A percentile compares a stretch with the other conserved stretches of the same genome.
Evolutionary conservation across 2,888 invertebrate genomes (phyloP).

Genomic region (Sialis lutaria): DNA sequence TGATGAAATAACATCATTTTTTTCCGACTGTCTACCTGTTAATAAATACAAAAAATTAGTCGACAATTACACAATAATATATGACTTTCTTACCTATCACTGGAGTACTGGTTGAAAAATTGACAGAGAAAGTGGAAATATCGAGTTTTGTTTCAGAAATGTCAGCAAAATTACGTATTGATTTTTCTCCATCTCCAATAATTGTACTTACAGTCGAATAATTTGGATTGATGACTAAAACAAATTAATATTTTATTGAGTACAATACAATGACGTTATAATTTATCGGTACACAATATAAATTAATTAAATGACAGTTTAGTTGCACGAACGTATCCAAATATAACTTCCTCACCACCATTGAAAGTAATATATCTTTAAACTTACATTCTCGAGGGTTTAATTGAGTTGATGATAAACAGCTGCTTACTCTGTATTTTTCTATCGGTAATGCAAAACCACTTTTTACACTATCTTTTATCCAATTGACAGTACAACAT

Average conservation of each 20-base stretch:
- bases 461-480: conserved; percentile 53
- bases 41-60: neutral
- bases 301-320: too few relatives aligned
- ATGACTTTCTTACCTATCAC: neutral
- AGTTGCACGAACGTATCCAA: too few relatives aligned
- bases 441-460: conserved; percentile 50
- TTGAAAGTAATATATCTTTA: too few relatives aligned
- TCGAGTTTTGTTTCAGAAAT: neutral
- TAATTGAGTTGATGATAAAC: conserved; percentile 1
- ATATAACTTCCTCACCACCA: too few relatives aligned
- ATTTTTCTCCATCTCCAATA: conserved; percentile 5
- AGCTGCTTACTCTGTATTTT: conserved; percentile 31
- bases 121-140: neutral
- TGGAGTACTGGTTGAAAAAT: neutral
- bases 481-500: conserved; percentile 63
- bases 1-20: conserved; percentile 16
- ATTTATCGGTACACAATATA: too few relatives aligned
- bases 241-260: neutral
- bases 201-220: conserved; percentile 31
- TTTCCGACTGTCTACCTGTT: too few relatives aligned
- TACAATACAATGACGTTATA: too few relatives aligned
- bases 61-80: neutral
- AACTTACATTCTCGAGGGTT: neutral
- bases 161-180: neutral
- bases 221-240: conserved; percentile 21